phyloP scores from a whole-genome alignment of 1,140 invertebrate species.

The Drosophila repletoides region DNA sequence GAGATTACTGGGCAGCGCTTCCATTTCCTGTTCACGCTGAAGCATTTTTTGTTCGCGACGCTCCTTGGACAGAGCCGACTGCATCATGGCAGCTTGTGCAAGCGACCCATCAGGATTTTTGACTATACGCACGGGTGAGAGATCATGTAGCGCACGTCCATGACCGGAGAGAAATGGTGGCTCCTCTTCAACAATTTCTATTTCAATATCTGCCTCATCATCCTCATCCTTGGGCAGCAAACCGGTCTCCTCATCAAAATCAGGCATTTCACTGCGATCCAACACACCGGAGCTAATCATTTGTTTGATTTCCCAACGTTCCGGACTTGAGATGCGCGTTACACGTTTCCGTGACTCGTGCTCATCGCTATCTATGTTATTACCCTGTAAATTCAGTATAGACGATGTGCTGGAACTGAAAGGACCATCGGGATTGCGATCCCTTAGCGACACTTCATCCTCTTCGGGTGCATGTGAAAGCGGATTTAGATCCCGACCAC shows the following conservation, averaged over 20 bases:
- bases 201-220: slow-evolving; percentile 99
- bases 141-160: slow-evolving; percentile 93
- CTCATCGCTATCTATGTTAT: slow-evolving; percentile 89
- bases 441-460: slow-evolving; percentile 86
- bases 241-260: slow-evolving; percentile 95
- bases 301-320: slow-evolving; percentile 94
- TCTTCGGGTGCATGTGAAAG: slow-evolving; percentile 85
- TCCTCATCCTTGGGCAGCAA: slow-evolving; percentile 92
- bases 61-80: slow-evolving; percentile 98
- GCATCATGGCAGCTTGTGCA: slow-evolving; percentile 99
- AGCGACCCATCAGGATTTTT: slow-evolving; percentile 98
- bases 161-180: slow-evolving; percentile 97
- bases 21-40: slow-evolving; percentile 95
- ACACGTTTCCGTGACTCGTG: slow-evolving; percentile 90
- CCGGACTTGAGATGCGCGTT: slow-evolving; percentile 97
- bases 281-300: slow-evolving; percentile 94
- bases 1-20: slow-evolving; percentile 90
- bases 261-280: slow-evolving; percentile 93
- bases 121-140: slow-evolving; percentile 98
- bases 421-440: slow-evolving; percentile 94
- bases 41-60: slow-evolving; percentile 96
- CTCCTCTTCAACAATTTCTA: slow-evolving; percentile 99
- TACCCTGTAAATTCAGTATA: slow-evolving; percentile 86
- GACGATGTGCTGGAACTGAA: slow-evolving; percentile 84
- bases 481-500: slow-evolving; percentile 97